Percentiles rank a stretch among this genome's conserved stretches.
Evolutionary conservation across 2,888 invertebrate species (phyloP).

Genomic region (Eristalinus sepulchralis): DNA sequence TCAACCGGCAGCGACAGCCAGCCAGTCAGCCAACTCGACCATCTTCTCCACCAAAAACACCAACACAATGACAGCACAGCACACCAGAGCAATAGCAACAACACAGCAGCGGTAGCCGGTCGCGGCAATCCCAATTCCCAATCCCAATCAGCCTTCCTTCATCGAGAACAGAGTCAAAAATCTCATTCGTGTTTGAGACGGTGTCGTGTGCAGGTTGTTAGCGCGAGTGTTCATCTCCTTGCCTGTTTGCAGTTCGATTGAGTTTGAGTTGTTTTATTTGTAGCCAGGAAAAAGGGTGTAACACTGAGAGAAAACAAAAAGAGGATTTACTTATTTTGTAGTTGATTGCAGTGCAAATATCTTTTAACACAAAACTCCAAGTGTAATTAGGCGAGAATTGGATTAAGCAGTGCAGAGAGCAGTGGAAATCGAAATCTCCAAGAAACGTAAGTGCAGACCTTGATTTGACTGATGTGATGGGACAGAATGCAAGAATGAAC

Average conservation of each 20-base stretch:
- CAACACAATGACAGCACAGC: background rate
- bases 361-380: slow-evolving; percentile 6
- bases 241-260: slow-evolving; percentile 52
- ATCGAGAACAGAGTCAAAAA: slow-evolving; percentile 46
- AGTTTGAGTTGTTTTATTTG: slow-evolving; percentile 50
- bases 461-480: slow-evolving; percentile 25
- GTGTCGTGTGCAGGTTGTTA: slow-evolving; percentile 75
- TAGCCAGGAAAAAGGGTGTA: slow-evolving; percentile 58
- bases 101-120: slow-evolving; percentile 16
- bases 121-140: slow-evolving; percentile 15
- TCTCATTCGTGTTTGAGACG: slow-evolving; percentile 78
- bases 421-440: slow-evolving; percentile 11
- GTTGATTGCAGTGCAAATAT: background rate
- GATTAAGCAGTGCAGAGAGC: slow-evolving; percentile 57
- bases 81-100: background rate
- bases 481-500: background rate
- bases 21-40: background rate
- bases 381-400: slow-evolving; percentile 48
- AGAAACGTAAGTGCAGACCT: slow-evolving; percentile 59
- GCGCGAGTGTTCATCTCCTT: slow-evolving; percentile 59
- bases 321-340: slow-evolving; percentile 11
- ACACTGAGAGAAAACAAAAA: slow-evolving; percentile 29
- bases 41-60: background rate
- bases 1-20: background rate
- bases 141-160: slow-evolving; percentile 40